Conservation (phyloP, 2,888 invertebrate species). For the Leptopterna dolabrata region DNA sequence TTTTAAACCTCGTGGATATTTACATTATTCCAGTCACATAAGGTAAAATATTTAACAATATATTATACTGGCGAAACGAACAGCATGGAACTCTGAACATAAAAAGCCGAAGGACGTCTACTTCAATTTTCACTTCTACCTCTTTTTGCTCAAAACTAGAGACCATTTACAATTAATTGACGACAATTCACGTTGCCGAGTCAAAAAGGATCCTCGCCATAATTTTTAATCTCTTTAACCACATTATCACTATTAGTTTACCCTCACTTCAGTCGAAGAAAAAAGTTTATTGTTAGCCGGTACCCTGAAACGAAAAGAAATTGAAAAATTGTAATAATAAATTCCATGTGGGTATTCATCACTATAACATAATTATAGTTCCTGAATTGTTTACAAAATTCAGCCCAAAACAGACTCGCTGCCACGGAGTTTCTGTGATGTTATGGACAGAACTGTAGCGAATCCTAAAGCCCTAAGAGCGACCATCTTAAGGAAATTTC, state of each 20-base stretch:
- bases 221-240: not conserved
- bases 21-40: not conserved
- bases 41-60: not conserved
- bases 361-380: too few relatives aligned
- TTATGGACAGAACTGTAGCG: too few relatives aligned
- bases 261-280: not conserved
- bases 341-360: too few relatives aligned
- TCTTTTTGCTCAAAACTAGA: not conserved
- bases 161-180: not conserved
- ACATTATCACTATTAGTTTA: not conserved
- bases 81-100: not conserved
- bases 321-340: too few relatives aligned
- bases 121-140: not conserved
- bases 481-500: too few relatives aligned
- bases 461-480: too few relatives aligned
- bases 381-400: too few relatives aligned
- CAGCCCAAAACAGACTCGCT: too few relatives aligned
- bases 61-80: not conserved
- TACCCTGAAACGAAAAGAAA: not conserved
- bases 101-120: not conserved
- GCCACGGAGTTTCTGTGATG: too few relatives aligned
- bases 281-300: not conserved
- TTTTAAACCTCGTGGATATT: not conserved
- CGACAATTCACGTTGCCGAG: not conserved
- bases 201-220: not conserved